Conservation (phyloP, 2,113 vertebrate species). For the Oryzias curvinotus region DNA sequence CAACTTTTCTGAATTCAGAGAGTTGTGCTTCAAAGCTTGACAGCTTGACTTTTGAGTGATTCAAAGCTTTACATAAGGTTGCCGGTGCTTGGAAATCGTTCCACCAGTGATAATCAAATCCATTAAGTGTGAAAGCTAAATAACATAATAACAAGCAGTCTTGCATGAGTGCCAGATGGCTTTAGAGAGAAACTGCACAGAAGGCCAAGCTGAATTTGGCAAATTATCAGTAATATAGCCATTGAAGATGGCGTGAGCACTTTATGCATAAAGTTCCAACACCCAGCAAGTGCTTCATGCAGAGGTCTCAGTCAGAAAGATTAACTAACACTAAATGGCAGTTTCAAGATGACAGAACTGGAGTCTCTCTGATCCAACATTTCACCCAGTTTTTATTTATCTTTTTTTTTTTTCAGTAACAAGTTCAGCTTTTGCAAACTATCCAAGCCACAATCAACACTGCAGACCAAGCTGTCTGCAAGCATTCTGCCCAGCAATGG, state of each 20-base stretch:
- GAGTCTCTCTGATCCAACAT: conserved; percentile 61
- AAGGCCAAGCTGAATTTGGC: conserved; percentile 39
- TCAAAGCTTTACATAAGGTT: conserved; percentile 15
- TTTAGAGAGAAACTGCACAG: conserved; percentile 10
- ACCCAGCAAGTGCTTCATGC: conserved; percentile 45
- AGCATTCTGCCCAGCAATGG: conserved; percentile 3
- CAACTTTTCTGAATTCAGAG: too few relatives aligned
- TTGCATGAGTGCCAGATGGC: conserved; percentile 18
- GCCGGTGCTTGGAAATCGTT: conserved; percentile 12
- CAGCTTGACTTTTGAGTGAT: conserved; percentile 3
- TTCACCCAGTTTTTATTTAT: conserved; percentile 25
- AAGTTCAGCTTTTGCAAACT: conserved; percentile 14
- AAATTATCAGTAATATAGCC: conserved; percentile 36
- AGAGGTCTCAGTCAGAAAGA: conserved; percentile 65
- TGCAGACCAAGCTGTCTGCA: conserved; percentile 17
- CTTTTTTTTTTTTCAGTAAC: conserved; percentile 11
- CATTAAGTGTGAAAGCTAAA: conserved; percentile 22
- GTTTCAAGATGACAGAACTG: conserved; percentile 66
- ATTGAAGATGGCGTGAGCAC: conserved; percentile 43
- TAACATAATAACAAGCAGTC: neutral
- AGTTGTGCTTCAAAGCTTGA: neutral
- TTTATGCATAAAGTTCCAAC: conserved; percentile 53
- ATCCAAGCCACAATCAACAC: conserved; percentile 8
- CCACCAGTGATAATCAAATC: conserved; percentile 6
- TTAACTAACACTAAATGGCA: conserved; percentile 71